Percentiles rank a stretch among this genome's conserved stretches.
These are phyloP conservation scores for Charaxes varanes DNA, from an alignment of 1,140 invertebrate genomes.

Conservation along the genomic window DNA sequence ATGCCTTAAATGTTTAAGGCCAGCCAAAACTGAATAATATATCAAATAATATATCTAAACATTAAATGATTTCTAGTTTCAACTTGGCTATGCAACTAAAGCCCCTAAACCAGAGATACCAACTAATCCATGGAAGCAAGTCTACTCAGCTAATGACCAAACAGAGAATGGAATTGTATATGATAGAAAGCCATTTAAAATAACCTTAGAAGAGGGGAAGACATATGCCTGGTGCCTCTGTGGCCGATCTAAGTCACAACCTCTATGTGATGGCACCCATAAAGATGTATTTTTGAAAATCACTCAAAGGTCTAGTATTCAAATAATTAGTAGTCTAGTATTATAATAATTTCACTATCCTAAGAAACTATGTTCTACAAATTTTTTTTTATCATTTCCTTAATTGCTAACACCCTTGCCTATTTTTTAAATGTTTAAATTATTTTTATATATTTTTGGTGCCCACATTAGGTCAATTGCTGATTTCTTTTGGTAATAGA, in stretches of 20 bases:
- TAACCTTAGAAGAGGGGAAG: constrained; percentile 84
- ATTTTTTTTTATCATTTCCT: too few species aligned
- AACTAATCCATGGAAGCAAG: constrained; percentile 76
- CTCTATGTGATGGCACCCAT: constrained; percentile 96
- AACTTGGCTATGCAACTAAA: constrained; percentile 48
- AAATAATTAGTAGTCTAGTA: too few species aligned
- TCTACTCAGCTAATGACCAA: constrained; percentile 77
- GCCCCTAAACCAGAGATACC: constrained; percentile 75
- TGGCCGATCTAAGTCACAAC: constrained; percentile 93
- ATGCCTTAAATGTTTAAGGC: neutral
- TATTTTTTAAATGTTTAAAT: constrained; percentile 3
- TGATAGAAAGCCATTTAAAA: constrained; percentile 92
- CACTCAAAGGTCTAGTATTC: constrained; percentile 68
- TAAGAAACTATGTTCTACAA: too few species aligned
- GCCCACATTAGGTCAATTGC: too few species aligned
- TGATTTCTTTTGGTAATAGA: too few species aligned
- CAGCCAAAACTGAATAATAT: neutral
- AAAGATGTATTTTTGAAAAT: constrained; percentile 84
- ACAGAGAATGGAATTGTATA: constrained; percentile 82
- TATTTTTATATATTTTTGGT: too few species aligned
- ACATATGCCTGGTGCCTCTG: constrained; percentile 96
- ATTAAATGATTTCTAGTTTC: too few species aligned
- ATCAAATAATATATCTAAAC: neutral
- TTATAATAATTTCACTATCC: too few species aligned
- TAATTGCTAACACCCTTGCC: too few species aligned